Evolutionary conservation across 2,113 vertebrate species (phyloP).

Genomic region (Poeciliopsis retropinna): DNA sequence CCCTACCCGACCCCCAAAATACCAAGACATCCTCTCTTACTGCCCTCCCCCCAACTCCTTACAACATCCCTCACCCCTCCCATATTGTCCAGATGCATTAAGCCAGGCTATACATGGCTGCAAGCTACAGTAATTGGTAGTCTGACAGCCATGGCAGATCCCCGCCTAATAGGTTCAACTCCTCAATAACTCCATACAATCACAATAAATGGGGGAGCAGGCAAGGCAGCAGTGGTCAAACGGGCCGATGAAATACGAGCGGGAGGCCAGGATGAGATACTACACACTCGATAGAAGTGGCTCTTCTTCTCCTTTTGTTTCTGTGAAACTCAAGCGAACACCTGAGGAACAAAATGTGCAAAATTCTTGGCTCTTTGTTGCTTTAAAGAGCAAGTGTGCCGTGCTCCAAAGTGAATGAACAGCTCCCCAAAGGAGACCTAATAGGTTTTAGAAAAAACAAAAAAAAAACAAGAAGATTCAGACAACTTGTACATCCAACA

Average conservation of each 20-base stretch:
- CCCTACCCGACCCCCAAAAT: constrained; percentile 15
- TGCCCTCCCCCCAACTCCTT: constrained; percentile 17
- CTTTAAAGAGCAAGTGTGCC: constrained; percentile 49
- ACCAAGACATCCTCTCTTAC: constrained; percentile 4
- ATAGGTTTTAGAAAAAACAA: constrained; percentile 59
- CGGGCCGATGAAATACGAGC: constrained; percentile 68
- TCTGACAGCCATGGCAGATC: constrained; percentile 72
- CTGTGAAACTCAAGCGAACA: constrained; percentile 59
- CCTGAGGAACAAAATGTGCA: constrained; percentile 33
- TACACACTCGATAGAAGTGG: constrained; percentile 7
- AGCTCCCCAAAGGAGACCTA: constrained; percentile 59
- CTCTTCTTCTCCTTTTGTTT: constrained; percentile 30
- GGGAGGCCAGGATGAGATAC: constrained; percentile 52
- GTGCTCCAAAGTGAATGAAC: constrained; percentile 53
- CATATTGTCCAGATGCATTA: constrained; percentile 47
- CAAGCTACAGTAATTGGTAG: constrained; percentile 76
- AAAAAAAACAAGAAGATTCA: constrained; percentile 59
- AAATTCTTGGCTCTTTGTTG: constrained; percentile 45
- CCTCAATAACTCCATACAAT: constrained; percentile 77
- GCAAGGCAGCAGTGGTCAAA: constrained; percentile 74
- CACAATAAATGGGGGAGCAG: constrained; percentile 76
- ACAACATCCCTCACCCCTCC: constrained; percentile 41
- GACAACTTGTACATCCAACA: constrained; percentile 70
- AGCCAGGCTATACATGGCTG: constrained; percentile 59
- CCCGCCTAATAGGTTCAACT: constrained; percentile 77